Evolutionary conservation across 2,888 invertebrate species (phyloP), one percentile per base, ranked within the genome.

Genomic region (Hypolimnas misippus): DNA sequence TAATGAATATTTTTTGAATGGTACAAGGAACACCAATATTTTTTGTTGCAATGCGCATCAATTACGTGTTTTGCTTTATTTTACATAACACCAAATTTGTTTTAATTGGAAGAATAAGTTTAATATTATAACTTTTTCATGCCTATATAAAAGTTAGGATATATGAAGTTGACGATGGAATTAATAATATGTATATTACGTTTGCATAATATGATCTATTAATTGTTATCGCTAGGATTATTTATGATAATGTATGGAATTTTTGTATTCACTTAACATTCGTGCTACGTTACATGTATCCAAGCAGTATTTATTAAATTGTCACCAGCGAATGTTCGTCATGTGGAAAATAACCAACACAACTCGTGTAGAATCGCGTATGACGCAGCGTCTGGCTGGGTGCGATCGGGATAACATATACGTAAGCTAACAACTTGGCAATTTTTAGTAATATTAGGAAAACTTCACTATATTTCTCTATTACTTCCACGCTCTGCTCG

Each of bases 351-450:
- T 83, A 83, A 78, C 83, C 70, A 69, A 74, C 74, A 70, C 55
- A 61, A 63, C 70, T 72, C 69, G 66, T 63, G 69, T 71, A 56
- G 50, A 49, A 58, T 44, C 58, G 54, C 31, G 69, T 76, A 77
- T 85, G 85, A 83, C 84, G 84, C 81, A 80, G 79, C 76, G 84
- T 85, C 84, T 85, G 82, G 77, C 63, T 70, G 72, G 73, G 68
- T 51, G 38, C 73, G 75, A 73, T 76, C 72, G 78, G 76, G 79
- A 78, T 75, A 73, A 35, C 40, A 42, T 14, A 44, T 19, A 52
- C 52, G 16, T 66, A 60, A 60, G 60, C 55, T 65, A n/a, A 46
- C 53, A 38, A 58, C 57, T 4, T 38, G 33, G 8, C 3, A 6
- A 17, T 52, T 31, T 54, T 14, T n/a, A 46, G 6, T 1, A 25